These are phyloP conservation scores for Drosophila sechellia DNA, from an alignment of 1,140 invertebrate genomes.

Conservation along the genomic window DNA sequence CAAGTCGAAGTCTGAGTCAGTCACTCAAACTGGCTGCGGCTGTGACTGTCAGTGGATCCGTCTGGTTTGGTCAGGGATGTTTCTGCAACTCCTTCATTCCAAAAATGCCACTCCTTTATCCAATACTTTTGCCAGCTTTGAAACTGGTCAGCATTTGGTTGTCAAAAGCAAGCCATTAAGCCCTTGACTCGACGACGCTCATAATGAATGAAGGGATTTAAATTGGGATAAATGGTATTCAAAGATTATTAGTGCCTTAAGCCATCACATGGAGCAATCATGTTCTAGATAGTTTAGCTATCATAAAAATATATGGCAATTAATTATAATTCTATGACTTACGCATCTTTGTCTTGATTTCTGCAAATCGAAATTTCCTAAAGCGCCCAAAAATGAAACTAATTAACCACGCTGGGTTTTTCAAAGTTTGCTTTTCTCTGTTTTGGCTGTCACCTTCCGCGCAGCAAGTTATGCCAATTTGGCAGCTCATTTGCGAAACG, in stretches of 20 bases:
- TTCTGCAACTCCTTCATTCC: neutral
- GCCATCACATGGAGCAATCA: too few species aligned
- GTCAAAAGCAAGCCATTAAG: slow-evolving; percentile 65
- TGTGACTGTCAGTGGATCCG: slow-evolving; percentile 58
- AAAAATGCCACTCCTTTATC: neutral
- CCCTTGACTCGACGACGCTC: slow-evolving; percentile 56
- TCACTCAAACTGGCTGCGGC: slow-evolving; percentile 66
- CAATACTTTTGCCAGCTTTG: slow-evolving; percentile 4
- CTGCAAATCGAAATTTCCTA: neutral
- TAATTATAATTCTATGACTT: too few species aligned
- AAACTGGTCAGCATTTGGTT: slow-evolving; percentile 40
- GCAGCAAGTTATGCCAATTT: slow-evolving; percentile 72
- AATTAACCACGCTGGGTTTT: slow-evolving; percentile 62
- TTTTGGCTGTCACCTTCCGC: slow-evolving; percentile 26
- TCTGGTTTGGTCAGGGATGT: slow-evolving; percentile 34
- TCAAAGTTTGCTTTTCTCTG: slow-evolving; percentile 1
- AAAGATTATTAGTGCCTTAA: too few species aligned
- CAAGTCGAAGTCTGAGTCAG: slow-evolving; percentile 76
- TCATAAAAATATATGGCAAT: too few species aligned
- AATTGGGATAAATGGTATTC: too few species aligned
- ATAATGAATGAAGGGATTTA: too few species aligned
- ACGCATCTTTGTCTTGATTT: neutral
- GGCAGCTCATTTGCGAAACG: slow-evolving; percentile 67
- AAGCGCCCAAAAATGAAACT: slow-evolving; percentile 31
- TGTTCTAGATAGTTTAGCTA: neutral